phyloP scores from a whole-genome alignment of 37 sponge, comb jelly and placozoan genomes.

The Haliclona indistincta region DNA sequence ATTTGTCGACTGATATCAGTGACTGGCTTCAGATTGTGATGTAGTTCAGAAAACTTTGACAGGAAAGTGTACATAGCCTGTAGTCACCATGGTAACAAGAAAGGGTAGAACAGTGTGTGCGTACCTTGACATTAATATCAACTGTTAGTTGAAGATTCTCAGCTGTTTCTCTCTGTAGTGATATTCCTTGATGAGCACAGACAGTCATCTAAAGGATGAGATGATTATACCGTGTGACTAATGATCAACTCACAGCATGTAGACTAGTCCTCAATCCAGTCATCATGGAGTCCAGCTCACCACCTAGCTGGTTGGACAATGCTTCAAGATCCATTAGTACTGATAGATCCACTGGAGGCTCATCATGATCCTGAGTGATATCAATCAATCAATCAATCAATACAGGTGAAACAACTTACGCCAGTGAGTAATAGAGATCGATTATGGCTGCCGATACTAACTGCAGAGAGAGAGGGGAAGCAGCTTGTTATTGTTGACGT shows the following conservation, averaged over 20 bases:
- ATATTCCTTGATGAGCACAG: conserved; percentile 6
- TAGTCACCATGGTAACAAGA: not conserved
- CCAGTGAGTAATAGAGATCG: too few species aligned
- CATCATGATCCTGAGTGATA: not conserved
- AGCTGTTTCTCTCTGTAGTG: conserved; percentile 6
- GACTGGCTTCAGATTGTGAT: conserved; percentile 6
- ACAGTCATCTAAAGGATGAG: conserved; percentile 4
- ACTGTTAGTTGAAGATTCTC: conserved; percentile 9
- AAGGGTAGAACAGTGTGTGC: not conserved
- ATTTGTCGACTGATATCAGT: conserved; percentile 1
- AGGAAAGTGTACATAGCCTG: conserved; percentile 13
- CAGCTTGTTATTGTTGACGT: too few species aligned
- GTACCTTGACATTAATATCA: conserved; percentile 16
- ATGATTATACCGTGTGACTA: not conserved
- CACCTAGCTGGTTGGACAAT: not conserved
- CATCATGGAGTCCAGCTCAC: conserved; percentile 2
- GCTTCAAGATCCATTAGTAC: not conserved
- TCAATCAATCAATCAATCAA: not conserved
- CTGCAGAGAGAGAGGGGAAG: too few species aligned
- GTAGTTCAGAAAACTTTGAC: conserved; percentile 5
- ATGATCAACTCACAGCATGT: conserved; percentile 4
- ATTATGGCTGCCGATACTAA: too few species aligned
- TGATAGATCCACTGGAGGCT: not conserved
- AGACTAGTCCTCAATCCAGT: not conserved
- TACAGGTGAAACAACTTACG: not conserved